These are phyloP conservation scores for Conus canariensis DNA, from an alignment of 2,888 invertebrate genomes.

Conservation along the genomic window DNA sequence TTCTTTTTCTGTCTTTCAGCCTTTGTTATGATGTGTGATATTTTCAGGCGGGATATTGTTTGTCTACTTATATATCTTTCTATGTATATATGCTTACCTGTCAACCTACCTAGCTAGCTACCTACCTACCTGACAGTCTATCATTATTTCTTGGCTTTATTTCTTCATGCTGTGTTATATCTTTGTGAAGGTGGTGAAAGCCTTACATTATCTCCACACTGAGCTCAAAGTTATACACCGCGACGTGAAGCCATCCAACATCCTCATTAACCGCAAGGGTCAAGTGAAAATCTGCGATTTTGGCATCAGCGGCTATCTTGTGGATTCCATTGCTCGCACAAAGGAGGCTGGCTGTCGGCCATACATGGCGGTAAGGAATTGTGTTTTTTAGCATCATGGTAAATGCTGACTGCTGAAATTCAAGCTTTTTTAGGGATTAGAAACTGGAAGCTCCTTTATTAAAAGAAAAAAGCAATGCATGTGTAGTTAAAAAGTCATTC, in stretches of 20 bases:
- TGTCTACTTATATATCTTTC: too few relatives aligned
- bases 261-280: conserved; percentile 93
- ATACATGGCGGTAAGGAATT: conserved; percentile 92
- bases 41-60: too few relatives aligned
- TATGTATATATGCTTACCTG: too few relatives aligned
- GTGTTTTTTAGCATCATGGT: background rate
- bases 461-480: too few relatives aligned
- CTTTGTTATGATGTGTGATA: too few relatives aligned
- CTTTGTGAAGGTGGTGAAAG: conserved; percentile 87
- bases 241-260: conserved; percentile 99
- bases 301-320: conserved; percentile 98
- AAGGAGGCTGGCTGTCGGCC: conserved; percentile 99
- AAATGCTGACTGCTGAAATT: background rate
- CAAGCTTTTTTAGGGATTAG: background rate
- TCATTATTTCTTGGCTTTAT: too few relatives aligned
- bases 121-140: too few relatives aligned
- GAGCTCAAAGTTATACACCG: conserved; percentile 94
- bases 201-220: conserved; percentile 94
- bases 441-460: too few relatives aligned
- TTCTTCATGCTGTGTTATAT: too few relatives aligned
- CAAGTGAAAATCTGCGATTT: conserved; percentile 99
- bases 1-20: too few relatives aligned
- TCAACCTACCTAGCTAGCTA: too few relatives aligned
- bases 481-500: too few relatives aligned
- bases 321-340: conserved; percentile 97